Evolutionary conservation across 2,888 invertebrate genomes (phyloP).

Genomic region (Steromphala cineraria): DNA sequence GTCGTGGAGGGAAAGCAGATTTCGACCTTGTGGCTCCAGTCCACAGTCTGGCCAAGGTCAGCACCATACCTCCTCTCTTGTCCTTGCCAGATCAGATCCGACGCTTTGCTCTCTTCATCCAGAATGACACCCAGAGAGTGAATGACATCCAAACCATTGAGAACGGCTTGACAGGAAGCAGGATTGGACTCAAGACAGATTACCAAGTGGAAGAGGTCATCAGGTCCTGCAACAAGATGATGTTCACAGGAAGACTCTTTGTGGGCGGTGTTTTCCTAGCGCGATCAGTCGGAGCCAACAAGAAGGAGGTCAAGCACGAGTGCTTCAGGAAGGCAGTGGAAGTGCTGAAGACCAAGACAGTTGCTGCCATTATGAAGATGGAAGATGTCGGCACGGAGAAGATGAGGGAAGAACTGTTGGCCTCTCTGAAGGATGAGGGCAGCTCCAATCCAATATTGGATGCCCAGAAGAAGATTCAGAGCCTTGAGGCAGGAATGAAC

Average conservation of each 20-base stretch:
- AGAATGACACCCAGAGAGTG: not conserved
- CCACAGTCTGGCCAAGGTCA: conserved; percentile 41
- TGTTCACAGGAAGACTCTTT: conserved; percentile 54
- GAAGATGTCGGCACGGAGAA: conserved; percentile 52
- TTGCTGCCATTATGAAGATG: conserved; percentile 54
- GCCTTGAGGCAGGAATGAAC: not conserved
- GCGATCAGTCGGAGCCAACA: conserved; percentile 51
- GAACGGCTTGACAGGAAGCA: conserved; percentile 58
- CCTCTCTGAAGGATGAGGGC: conserved; percentile 14
- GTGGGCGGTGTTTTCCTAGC: conserved; percentile 54
- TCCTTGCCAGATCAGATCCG: conserved; percentile 49
- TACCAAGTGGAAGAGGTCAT: conserved; percentile 53
- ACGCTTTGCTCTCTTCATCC: conserved; percentile 23
- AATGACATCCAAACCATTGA: conserved; percentile 50
- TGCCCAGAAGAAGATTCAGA: conserved; percentile 10
- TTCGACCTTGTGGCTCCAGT: conserved; percentile 41
- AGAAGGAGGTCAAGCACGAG: conserved; percentile 59
- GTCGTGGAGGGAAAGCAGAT: not conserved
- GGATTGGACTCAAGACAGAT: conserved; percentile 48
- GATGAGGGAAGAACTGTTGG: conserved; percentile 40
- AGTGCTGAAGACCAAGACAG: conserved; percentile 46
- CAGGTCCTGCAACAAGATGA: conserved; percentile 42
- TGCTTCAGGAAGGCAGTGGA: conserved; percentile 57
- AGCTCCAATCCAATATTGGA: conserved; percentile 18
- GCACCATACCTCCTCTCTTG: conserved; percentile 34